Base-by-base conservation (phyloP, 2,888 invertebrate genomes). In the Athrips mouffetella region DNA sequence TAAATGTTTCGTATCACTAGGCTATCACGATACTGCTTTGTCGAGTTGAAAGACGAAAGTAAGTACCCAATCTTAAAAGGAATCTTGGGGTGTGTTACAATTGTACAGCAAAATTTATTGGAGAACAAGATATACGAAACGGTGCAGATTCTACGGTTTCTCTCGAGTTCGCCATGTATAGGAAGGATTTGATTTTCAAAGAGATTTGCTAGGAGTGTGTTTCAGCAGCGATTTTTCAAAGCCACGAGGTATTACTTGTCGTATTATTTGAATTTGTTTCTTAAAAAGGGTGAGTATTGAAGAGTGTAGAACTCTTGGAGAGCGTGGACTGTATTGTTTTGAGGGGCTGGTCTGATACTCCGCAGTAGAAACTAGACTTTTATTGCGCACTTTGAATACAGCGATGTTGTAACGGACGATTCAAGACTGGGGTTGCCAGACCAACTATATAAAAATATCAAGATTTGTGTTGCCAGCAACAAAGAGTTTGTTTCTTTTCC, bases 31-130 rank as follows among this genome's bases (percentile, higher is more conserved):
- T 20, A 21, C 21, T 29, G 29, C 29, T 7, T 39, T 46, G 20
- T 21, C 37, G 20, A 29, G 39, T 21, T 63, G 63, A 65, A 64
- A n/a, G n/a, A n/a, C n/a, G n/a, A n/a, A n/a, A n/a, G n/a, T n/a
- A n/a, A 60, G 57, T 55, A 55, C 51, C 21, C 30, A 52, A 60
- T 59, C 54, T 57, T 64, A 41, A 53, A 68, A 67, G 63, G 71
- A 67, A 64, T 62, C 60, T 65, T 60, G 58, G 60, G 61, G 54
- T n/a, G n/a, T n/a, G n/a, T 55, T 58, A 60, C 64, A 60, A 65
- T 67, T 66, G 61, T 51, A 45, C 50, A 47, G 59, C 51, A 57
- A 60, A 30, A 50, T 65, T 65, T 59, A 57, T 55, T 55, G 53
- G 58, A 54, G 53, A 62, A 61, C 58, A 61, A 53, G 42, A 45